Evolutionary conservation across 1,140 invertebrate genomes (phyloP).

Genomic region (Eriocheir sinensis): DNA sequence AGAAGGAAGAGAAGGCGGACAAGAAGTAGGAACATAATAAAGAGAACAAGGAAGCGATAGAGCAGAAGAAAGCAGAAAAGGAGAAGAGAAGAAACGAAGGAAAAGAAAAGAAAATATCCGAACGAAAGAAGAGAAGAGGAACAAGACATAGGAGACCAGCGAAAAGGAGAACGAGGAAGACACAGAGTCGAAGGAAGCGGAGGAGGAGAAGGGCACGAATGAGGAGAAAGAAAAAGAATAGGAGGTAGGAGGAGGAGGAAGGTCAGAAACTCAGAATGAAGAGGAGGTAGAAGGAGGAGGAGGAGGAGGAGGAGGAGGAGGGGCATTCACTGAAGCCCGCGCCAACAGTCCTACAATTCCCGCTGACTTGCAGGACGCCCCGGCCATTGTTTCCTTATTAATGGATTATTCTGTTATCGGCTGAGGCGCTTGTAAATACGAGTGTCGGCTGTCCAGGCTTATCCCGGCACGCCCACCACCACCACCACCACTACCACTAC

Average conservation of each 20-base stretch:
- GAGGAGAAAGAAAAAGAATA: not conserved
- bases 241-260: not conserved
- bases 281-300: not conserved
- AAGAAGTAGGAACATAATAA: no score
- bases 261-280: no score
- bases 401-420: conserved; percentile 40
- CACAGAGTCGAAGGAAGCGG: not conserved
- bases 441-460: not conserved
- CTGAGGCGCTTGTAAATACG: conserved; percentile 13
- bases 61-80: no score
- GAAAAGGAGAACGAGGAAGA: no score
- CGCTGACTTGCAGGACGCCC: not conserved
- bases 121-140: not conserved
- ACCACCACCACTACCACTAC: no score
- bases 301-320: not conserved
- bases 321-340: not conserved
- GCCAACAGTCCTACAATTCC: not conserved
- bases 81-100: not conserved
- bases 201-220: not conserved
- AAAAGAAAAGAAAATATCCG: not conserved
- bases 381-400: conserved; percentile 43
- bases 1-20: not conserved
- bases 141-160: no score
- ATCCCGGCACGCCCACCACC: not conserved
- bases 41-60: no score